Evolutionary conservation across 2,888 invertebrate species (phyloP).

Genomic region (Mellilla xanthometata): DNA sequence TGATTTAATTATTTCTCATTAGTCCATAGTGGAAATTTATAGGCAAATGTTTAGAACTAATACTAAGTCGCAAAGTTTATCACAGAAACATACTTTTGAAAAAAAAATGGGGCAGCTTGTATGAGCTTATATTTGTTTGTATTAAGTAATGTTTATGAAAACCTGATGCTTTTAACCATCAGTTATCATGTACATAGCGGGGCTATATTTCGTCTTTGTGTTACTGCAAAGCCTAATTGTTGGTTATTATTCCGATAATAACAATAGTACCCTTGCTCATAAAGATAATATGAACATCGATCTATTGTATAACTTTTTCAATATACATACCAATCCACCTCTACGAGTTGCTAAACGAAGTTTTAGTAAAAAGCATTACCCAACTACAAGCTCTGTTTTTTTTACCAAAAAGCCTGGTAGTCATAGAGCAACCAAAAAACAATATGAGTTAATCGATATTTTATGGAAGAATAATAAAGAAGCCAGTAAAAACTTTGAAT

Average conservation of each 20-base stretch:
- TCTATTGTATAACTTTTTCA: background rate
- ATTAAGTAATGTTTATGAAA: too few species aligned
- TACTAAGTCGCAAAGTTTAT: too few species aligned
- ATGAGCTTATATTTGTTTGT: too few species aligned
- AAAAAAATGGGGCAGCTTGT: too few species aligned
- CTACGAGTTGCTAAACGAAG: background rate
- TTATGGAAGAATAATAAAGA: conserved; percentile 59
- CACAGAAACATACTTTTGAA: too few species aligned
- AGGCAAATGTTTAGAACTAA: too few species aligned
- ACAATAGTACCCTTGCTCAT: too few species aligned
- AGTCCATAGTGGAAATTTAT: too few species aligned
- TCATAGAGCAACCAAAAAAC: conserved; percentile 51
- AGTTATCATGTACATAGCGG: conserved; percentile 12
- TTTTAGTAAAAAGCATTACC: background rate
- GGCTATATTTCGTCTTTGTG: conserved; percentile 13
- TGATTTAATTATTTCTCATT: too few species aligned
- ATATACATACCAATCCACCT: background rate
- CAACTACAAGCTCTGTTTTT: background rate
- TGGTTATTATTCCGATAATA: conserved; percentile 3
- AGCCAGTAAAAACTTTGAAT: conserved; percentile 13
- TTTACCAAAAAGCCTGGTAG: conserved; percentile 47
- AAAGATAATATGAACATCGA: too few species aligned
- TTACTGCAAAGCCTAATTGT: conserved; percentile 14
- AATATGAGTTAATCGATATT: conserved; percentile 62
- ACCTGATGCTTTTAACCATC: too few species aligned